phyloP scores from a whole-genome alignment of 2,888 invertebrate species.

The Monopis laevigella region DNA sequence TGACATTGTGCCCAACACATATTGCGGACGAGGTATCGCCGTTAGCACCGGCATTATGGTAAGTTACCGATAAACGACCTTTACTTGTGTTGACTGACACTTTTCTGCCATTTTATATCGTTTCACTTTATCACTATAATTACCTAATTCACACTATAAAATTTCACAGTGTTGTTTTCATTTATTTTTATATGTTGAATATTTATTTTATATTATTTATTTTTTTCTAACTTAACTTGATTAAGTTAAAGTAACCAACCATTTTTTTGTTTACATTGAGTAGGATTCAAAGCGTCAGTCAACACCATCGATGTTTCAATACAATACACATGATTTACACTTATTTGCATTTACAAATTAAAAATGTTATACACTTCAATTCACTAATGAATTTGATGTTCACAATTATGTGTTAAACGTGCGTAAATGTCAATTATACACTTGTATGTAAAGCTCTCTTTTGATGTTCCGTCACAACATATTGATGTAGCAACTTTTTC shows the following conservation, averaged over 20 bases:
- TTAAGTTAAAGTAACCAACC: too few species aligned
- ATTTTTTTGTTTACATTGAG: too few species aligned
- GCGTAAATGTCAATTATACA: constrained; percentile 3
- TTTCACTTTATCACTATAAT: not conserved
- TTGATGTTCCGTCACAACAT: constrained; percentile 2
- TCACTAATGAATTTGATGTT: constrained; percentile 8
- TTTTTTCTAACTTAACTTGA: too few species aligned
- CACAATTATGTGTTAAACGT: constrained; percentile 9
- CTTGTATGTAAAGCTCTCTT: not conserved
- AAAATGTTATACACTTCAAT: too few species aligned
- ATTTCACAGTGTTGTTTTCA: not conserved
- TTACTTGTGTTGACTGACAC: constrained; percentile 57
- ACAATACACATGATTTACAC: constrained; percentile 27
- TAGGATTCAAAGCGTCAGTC: constrained; percentile 50
- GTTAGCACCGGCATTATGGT: constrained; percentile 99
- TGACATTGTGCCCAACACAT: constrained; percentile 99
- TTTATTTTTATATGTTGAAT: not conserved
- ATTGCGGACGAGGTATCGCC: constrained; percentile 99
- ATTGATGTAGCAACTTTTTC: constrained; percentile 1
- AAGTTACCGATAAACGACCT: constrained; percentile 67
- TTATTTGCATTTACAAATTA: constrained; percentile 27
- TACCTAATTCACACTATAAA: not conserved
- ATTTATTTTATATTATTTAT: not conserved
- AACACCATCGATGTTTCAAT: constrained; percentile 48
- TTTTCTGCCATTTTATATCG: too few species aligned